Percentiles rank a stretch among this genome's conserved stretches.
Conservation (phyloP, 2,888 invertebrate genomes). For the Rhagophthalmus giganteus region DNA sequence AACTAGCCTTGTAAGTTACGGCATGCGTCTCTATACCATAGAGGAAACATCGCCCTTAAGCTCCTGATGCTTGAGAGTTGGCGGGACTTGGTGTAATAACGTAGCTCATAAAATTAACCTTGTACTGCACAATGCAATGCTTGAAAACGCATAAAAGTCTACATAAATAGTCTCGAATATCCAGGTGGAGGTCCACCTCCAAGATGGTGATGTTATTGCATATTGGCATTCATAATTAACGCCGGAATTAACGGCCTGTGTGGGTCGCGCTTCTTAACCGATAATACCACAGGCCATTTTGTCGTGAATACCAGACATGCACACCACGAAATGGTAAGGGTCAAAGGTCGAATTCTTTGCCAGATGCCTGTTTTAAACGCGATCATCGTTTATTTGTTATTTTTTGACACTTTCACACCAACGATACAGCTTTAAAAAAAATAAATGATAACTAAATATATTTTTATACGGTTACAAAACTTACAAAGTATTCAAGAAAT, state of each 20-base stretch:
- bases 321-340: conserved; percentile 13
- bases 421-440: too few species aligned
- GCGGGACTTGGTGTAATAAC: conserved; percentile 44
- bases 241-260: conserved; percentile 41
- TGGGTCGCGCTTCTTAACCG: conserved; percentile 13
- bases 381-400: neutral
- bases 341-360: conserved; percentile 14
- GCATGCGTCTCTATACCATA: conserved; percentile 38
- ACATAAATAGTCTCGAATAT: conserved; percentile 54
- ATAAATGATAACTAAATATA: too few species aligned
- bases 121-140: conserved; percentile 49
- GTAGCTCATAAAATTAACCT: conserved; percentile 51
- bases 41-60: conserved; percentile 38
- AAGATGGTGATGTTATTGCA: conserved; percentile 42
- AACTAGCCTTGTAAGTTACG: conserved; percentile 51
- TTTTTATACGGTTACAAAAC: too few species aligned
- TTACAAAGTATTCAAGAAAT: too few species aligned
- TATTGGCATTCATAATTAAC: conserved; percentile 50
- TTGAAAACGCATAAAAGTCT: conserved; percentile 53
- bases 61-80: conserved; percentile 24
- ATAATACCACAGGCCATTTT: conserved; percentile 23
- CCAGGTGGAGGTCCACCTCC: conserved; percentile 51
- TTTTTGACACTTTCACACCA: too few species aligned
- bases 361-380: too few species aligned
- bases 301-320: conserved; percentile 13